Evolutionary conservation across 2,797 vertebrate genomes (phyloP).

Genomic region (Gambelia wislizenii): DNA sequence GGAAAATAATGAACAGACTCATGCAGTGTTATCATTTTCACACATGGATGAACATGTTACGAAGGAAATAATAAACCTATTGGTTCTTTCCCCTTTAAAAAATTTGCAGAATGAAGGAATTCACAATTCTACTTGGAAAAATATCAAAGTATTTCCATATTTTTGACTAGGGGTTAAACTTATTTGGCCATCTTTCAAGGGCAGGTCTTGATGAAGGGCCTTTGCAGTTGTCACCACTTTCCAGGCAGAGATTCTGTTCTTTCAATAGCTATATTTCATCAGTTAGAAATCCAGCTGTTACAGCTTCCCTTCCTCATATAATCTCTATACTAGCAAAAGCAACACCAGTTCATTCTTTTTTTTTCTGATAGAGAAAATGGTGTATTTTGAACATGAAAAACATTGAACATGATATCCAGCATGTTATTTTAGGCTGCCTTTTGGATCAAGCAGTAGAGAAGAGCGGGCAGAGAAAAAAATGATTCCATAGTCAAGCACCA

Average conservation of each 20-base stretch:
- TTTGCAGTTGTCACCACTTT: neutral
- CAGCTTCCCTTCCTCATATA: neutral
- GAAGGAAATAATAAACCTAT: constrained; percentile 57
- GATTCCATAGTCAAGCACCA: constrained; percentile 27
- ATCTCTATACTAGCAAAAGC: neutral
- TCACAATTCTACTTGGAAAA: constrained; percentile 60
- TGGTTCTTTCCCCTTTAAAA: constrained; percentile 53
- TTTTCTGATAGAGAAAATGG: neutral
- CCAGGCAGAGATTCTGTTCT: neutral
- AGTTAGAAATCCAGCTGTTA: neutral
- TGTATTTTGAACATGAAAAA: neutral
- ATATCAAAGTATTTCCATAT: constrained; percentile 61
- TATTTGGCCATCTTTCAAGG: constrained; percentile 51
- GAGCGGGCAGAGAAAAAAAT: constrained; percentile 41
- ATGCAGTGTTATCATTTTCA: neutral
- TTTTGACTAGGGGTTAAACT: constrained; percentile 66
- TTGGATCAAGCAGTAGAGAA: constrained; percentile 36
- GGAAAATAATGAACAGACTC: constrained; percentile 28
- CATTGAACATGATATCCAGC: neutral
- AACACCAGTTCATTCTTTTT: neutral
- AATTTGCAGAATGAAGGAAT: constrained; percentile 65
- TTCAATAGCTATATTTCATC: neutral
- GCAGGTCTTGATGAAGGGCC: neutral
- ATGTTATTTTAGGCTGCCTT: neutral
- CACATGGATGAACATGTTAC: constrained; percentile 25